Base-by-base conservation (phyloP, 1,140 invertebrate genomes). In the Dendroctonus valens region DNA sequence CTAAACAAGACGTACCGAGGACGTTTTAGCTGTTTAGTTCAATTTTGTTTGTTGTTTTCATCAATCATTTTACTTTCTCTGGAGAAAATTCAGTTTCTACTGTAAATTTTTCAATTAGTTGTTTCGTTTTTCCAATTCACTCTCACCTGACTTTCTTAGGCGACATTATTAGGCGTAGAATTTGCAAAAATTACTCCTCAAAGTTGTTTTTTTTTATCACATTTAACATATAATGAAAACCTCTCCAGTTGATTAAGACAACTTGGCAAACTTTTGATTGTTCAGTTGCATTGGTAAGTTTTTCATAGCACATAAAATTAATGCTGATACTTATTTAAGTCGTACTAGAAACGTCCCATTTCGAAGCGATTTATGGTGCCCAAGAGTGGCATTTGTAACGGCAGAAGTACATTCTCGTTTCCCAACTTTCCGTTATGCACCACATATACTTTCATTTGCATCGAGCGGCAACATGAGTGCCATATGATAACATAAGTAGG, bases 371-470 rank as follows among this genome's bases (percentile, higher is more conserved):
- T 63, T 63, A 63, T 63, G 46, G 60, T 53, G 41, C 60, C 60
- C 60, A 39, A 42, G 60, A 53, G 60, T 63, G 60, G 41, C 60
- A 54, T 63, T 63, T 54, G 54, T 63, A 63, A 63, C 8, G 15
- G 8, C 51, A 48, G 11, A 57, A 59, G 49, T 59, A 59, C 38
- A 59, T 37, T 38, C 11, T 9, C 37, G 9, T 15, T 14, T 53
- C 60, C 46, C 40, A 63, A 63, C 50, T 63, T 63, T 53, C 41
- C 46, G 60, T 46, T 63, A 63, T 54, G 46, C 41, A 53, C 41
- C 50, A 39, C 51, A 54, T 63, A 63, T 63, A 63, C 60, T 63
- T 53, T 63, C 50, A 63, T 63, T 63, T 53, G 46, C 50, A 42
- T 44, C 50, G 60, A 12, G 14, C 60, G 50, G 15, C 8, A 54